Base-by-base conservation (phyloP, 2,888 invertebrate species). In the Gnatocerus cornutus region DNA sequence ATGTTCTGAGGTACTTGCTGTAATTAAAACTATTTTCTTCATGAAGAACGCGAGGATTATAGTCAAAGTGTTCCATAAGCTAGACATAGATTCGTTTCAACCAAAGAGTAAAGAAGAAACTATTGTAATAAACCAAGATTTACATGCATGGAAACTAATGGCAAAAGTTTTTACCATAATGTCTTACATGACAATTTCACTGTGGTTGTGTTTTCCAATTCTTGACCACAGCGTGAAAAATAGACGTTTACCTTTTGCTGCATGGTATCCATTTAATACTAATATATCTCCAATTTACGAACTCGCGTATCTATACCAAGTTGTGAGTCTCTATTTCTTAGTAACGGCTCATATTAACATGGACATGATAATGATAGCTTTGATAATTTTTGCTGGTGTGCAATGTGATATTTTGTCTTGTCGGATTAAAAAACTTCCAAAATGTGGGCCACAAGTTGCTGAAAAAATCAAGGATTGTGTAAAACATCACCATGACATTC, bases 201-300 rank as follows among this genome's bases (percentile, higher is more conserved):
- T 61, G 6, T 46, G 29, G 29, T 10, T n/a, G 9, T 10, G 12
- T 14, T 61, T 16, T 61, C 61, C 61, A 7, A 29, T 61, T 14
- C 14, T 61, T 4, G 48, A 61, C 12, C 13, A 41, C 0, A 41
- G 41, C 5, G 10, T 58, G 12, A n/a, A 16, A 1, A 8, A 46
- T 6, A 13, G 13, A 9, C 10, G 10, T 5, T 27, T 61, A 14
- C 61, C 61, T 0, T 61, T 61, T 37, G n/a, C 27, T n/a, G 46
- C 48, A 46, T 66, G 67, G 63, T 71, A 71, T 41, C 71, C 71
- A 1, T 71, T 48, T 27, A 39, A 56, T 12, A 21, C 45, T 10
- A 39, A 27, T 1, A 8, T 8, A 0, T 33, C 45, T 33, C 71
- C 67, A 1, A 39, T 55, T 50, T 71, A 58, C 48, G 58, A 71